Conservation (phyloP, 1,140 invertebrate species). For the Whitmania pigra region DNA sequence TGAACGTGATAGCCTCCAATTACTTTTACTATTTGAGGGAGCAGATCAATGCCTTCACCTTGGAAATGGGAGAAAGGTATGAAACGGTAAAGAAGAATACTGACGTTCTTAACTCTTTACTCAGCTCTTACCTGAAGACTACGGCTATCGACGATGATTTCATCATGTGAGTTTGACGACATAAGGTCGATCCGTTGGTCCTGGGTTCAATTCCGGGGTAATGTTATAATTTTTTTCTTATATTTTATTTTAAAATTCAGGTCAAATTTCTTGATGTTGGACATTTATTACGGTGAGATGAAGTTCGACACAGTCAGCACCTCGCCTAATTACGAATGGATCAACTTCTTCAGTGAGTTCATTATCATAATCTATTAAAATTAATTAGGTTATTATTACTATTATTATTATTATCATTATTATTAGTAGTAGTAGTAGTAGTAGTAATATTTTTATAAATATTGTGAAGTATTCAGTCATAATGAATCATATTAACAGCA, state of each 20-base stretch:
- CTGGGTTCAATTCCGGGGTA: neutral
- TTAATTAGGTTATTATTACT: neutral
- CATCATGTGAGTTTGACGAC: neutral
- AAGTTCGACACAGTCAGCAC: slow-evolving; percentile 5
- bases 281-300: slow-evolving; percentile 17
- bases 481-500: too few relatives aligned
- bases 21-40: slow-evolving; percentile 6
- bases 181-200: neutral
- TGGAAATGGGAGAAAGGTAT: neutral
- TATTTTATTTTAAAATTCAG: neutral
- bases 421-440: too few relatives aligned
- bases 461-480: too few relatives aligned
- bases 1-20: neutral
- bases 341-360: slow-evolving; percentile 19
- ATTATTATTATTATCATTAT: too few relatives aligned
- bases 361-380: neutral
- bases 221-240: too few relatives aligned
- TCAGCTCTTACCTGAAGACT: neutral
- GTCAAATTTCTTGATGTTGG: slow-evolving; percentile 14
- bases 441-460: too few relatives aligned
- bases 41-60: neutral
- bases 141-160: slow-evolving; percentile 10
- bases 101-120: neutral
- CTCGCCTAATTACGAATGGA: slow-evolving; percentile 1
- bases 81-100: neutral